Evolutionary conservation across 2,797 vertebrate genomes (phyloP), one percentile per base, ranked within the genome.

Genomic region (Alectoris magna): DNA sequence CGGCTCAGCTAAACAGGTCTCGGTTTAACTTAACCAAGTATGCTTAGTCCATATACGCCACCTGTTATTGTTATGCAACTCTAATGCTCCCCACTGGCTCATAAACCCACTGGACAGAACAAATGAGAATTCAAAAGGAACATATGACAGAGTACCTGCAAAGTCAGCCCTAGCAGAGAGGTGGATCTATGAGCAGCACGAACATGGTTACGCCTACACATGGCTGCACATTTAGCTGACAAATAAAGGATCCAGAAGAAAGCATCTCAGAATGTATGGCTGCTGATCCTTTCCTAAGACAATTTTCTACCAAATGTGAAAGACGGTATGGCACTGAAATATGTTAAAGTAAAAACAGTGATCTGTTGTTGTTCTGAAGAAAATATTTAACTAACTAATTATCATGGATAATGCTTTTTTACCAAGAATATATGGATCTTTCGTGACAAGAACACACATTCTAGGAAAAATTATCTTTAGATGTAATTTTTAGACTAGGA

Each of bases 221-320:
- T 19, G 70, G 55, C 0, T 67, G 58, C 63, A 51, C 56, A 7
- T 58, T 78, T 73, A 87, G 31, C 6, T 8, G 77, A 87, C 75
- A 90, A 90, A 90, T 64, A 73, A 63, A 81, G n/a, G 46, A 71
- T 43, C 29, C 72, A 90, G n/a, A 78, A 48, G 74, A 86, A 87
- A 73, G 29, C 12, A 44, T 67, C 46, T 44, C 38, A 81, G 48
- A 46, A 95, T 92, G 95, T 76, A 93, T 72, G 43, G 38, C 36
- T 63, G 31, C 15, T 51, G 23, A 31, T 86, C 19, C 51, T 63
- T 49, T 56, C 58, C 73, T 31, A 87, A 81, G 75, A 59, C 15
- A 8, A 18, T 71, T 85, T 88, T 87, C 64, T 85, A 58, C 58
- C 69, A 80, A 84, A 67, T 38, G 56, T 53, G 60, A 95, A 93